These are phyloP conservation scores for Dendrophyllia cribrosa DNA, from an alignment of 64 coral and sea anemone genomes.

Conservation along the genomic window DNA sequence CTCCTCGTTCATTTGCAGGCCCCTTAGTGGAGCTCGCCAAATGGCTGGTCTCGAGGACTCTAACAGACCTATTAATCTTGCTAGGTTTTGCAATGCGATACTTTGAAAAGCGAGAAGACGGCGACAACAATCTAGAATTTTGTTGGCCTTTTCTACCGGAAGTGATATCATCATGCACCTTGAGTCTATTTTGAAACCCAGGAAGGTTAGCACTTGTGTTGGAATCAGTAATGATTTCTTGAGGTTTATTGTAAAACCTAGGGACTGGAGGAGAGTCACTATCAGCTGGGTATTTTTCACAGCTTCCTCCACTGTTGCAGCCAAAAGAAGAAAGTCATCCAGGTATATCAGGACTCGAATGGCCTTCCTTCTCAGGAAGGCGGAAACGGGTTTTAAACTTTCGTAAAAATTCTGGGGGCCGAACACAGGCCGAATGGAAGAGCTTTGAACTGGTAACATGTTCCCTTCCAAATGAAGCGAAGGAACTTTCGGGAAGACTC, in stretches of 20 bases:
- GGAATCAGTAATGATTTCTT: constrained; percentile 47
- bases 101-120: no score
- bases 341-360: constrained; percentile 58
- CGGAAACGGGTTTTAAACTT: constrained; percentile 52
- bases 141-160: no score
- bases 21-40: constrained; percentile 35
- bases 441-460: no score
- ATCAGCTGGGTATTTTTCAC: background rate
- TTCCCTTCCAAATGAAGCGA: constrained; percentile 40
- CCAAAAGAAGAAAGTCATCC: constrained; percentile 53
- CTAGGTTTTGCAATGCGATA: constrained; percentile 35
- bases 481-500: background rate
- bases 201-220: constrained; percentile 36
- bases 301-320: background rate
- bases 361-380: background rate
- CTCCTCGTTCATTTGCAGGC: background rate
- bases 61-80: constrained; percentile 39
- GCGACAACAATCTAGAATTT: no score
- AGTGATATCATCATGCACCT: no score
- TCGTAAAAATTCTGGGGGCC: constrained; percentile 61
- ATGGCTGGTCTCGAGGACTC: constrained; percentile 40
- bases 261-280: constrained; percentile 13
- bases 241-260: constrained; percentile 53
- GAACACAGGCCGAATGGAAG: no score
- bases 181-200: constrained; percentile 54